phyloP scores from a whole-genome alignment of 1,140 invertebrate species.

The Camponotus pennsylvanicus region DNA sequence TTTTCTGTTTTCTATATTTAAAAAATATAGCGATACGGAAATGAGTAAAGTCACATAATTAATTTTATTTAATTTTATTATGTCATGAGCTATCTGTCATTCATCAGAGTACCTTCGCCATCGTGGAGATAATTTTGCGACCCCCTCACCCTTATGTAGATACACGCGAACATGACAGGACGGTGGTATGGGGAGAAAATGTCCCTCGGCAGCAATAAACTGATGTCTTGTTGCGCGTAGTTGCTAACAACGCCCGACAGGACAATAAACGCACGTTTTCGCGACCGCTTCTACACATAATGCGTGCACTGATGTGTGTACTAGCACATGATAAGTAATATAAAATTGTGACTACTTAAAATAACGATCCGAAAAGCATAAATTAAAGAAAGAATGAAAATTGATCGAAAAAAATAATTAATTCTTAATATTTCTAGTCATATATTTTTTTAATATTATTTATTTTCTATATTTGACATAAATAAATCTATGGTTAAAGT shows the following conservation, averaged over 20 bases:
- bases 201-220: conserved; percentile 81
- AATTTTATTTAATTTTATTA: conserved; percentile 19
- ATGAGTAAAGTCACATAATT: background rate
- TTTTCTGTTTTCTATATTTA: background rate
- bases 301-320: background rate
- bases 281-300: conserved; percentile 66
- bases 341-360: conserved; percentile 27
- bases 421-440: background rate
- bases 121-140: conserved; percentile 63
- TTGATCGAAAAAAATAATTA: background rate
- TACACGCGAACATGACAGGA: conserved; percentile 29
- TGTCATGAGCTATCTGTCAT: conserved; percentile 78
- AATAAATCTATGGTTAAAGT: background rate
- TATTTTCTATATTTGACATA: background rate
- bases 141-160: conserved; percentile 35
- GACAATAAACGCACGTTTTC: conserved; percentile 79
- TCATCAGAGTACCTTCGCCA: conserved; percentile 69
- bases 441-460: background rate
- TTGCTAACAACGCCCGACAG: conserved; percentile 81
- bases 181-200: conserved; percentile 62
- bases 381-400: background rate
- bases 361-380: background rate
- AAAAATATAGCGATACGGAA: no score
- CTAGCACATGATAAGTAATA: conserved; percentile 5
- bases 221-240: conserved; percentile 80